These are phyloP conservation scores for Crotalus tigris DNA, from an alignment of 2,113 vertebrate genomes.

Conservation along the genomic window DNA sequence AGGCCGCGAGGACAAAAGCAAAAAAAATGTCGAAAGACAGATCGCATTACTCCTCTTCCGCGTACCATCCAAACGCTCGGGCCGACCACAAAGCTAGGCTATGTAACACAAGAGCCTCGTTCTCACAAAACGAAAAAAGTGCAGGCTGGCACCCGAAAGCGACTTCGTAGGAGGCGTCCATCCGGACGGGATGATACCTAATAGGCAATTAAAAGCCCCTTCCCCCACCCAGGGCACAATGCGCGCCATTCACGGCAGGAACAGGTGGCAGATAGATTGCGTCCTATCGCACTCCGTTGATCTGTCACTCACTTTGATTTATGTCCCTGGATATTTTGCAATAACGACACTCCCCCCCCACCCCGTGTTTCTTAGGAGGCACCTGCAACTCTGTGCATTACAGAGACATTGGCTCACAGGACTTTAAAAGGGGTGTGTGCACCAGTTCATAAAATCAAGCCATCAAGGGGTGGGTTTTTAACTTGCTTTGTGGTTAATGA, in stretches of 20 bases:
- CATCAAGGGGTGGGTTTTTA: neutral
- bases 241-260: neutral
- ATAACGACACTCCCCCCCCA: neutral
- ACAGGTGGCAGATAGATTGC: neutral
- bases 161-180: slow-evolving; percentile 31
- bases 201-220: slow-evolving; percentile 25
- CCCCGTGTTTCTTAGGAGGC: slow-evolving; percentile 16
- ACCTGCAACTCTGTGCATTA: neutral
- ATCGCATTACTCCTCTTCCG: slow-evolving; percentile 29
- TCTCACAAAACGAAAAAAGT: slow-evolving; percentile 39
- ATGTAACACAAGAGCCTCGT: slow-evolving; percentile 20
- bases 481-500: neutral
- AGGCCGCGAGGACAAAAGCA: slow-evolving; percentile 46
- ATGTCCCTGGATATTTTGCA: neutral
- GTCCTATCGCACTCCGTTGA: neutral
- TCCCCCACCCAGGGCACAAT: neutral
- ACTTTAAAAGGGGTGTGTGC: neutral
- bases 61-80: slow-evolving; percentile 10
- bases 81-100: neutral
- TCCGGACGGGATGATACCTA: slow-evolving; percentile 35
- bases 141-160: neutral
- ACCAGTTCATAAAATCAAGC: neutral
- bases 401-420: neutral
- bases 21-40: slow-evolving; percentile 40
- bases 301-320: neutral